Percentiles rank a stretch among this genome's conserved stretches.
These are phyloP conservation scores for Rhinopomastus cyanomelas DNA, from an alignment of 2,113 vertebrate genomes.

Conservation along the genomic window DNA sequence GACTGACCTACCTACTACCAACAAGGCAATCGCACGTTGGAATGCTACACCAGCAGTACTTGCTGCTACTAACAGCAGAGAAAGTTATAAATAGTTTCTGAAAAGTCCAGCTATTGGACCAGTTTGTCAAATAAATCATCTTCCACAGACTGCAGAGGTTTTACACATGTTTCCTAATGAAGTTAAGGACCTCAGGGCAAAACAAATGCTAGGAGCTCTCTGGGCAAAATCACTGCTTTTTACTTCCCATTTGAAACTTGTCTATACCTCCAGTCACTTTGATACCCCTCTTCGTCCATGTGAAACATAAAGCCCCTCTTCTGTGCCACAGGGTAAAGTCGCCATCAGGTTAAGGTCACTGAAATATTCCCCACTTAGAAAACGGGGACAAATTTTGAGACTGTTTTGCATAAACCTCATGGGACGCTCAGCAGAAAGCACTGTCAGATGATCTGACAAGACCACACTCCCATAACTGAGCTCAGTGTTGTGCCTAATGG, in stretches of 20 bases:
- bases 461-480: background rate
- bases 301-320: accelerated
- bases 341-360: background rate
- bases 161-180: background rate
- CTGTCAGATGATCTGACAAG: background rate
- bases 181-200: background rate
- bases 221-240: background rate
- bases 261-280: background rate
- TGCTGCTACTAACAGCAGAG: background rate
- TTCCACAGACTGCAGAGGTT: background rate
- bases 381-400: background rate
- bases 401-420: background rate
- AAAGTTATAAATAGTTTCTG: background rate
- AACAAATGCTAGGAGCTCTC: background rate
- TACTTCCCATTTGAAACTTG: background rate
- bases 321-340: background rate
- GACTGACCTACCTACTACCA: background rate
- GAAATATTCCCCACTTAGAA: background rate
- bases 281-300: background rate
- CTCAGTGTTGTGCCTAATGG: background rate
- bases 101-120: background rate
- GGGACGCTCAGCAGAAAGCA: background rate
- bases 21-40: background rate
- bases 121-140: background rate
- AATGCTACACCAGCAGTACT: background rate